phyloP scores from a whole-genome alignment of 2,113 vertebrate species.

The Chitala chitala region DNA sequence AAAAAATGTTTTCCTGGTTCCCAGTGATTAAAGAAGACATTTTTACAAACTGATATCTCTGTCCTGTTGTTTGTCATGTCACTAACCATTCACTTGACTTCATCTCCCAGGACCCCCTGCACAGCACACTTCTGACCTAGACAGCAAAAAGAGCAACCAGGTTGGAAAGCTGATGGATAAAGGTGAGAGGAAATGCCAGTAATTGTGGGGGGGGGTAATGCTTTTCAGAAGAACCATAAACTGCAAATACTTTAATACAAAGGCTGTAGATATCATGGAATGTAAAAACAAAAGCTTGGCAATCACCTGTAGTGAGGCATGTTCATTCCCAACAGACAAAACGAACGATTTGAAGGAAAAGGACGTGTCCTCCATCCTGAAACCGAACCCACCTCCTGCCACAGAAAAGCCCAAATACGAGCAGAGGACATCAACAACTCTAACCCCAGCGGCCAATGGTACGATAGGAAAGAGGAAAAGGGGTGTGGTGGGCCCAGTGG shows the following conservation, averaged over 20 bases:
- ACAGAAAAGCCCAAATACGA: constrained; percentile 57
- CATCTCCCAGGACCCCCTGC: constrained; percentile 41
- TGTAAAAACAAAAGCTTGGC: no score
- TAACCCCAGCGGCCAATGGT: constrained; percentile 47
- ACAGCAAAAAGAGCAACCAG: constrained; percentile 50
- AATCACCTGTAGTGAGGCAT: background rate
- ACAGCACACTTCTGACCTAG: constrained; percentile 31
- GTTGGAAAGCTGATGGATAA: constrained; percentile 48
- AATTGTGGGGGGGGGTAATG: no score
- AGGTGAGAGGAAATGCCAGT: constrained; percentile 47
- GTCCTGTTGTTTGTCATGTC: constrained; percentile 17
- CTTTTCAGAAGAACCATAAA: no score
- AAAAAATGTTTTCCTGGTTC: background rate
- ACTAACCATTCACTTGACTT: constrained; percentile 34
- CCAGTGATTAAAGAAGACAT: background rate
- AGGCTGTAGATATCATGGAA: background rate
- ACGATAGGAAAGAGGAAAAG: background rate
- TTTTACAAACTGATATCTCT: background rate
- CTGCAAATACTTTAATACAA: background rate
- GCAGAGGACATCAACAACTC: constrained; percentile 40
- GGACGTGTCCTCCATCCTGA: constrained; percentile 54
- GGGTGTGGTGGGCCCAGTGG: background rate
- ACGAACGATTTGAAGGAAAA: constrained; percentile 49
- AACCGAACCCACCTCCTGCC: constrained; percentile 40
- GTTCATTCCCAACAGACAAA: constrained; percentile 48